These are phyloP conservation scores for Mesorhabditis sp. DNA, from an alignment of 2,888 invertebrate genomes.

Conservation along the genomic window DNA sequence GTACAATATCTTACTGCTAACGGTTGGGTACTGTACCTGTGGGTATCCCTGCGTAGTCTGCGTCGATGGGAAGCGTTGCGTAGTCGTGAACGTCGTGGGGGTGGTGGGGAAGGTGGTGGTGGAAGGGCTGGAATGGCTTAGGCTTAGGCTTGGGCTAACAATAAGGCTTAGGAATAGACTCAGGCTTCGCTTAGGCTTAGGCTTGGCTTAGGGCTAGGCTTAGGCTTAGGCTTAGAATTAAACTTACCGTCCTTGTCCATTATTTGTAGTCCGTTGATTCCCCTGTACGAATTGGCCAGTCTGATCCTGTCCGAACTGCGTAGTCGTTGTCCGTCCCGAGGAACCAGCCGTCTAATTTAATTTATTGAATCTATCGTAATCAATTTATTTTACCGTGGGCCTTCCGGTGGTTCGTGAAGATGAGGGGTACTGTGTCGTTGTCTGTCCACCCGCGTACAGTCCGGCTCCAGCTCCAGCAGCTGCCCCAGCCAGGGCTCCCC, in stretches of 20 bases:
- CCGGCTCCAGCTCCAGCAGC: slow-evolving; percentile 1
- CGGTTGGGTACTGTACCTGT: no score
- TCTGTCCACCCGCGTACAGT: neutral
- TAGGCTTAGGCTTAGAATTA: neutral
- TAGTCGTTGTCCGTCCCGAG: neutral
- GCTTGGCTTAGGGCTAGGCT: no score
- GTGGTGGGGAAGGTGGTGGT: neutral
- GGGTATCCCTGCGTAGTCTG: no score
- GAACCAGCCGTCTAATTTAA: neutral
- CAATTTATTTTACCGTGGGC: neutral
- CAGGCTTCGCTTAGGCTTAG: no score
- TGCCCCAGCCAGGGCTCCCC: neutral
- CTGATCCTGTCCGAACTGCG: neutral
- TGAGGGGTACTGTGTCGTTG: slow-evolving; percentile 1
- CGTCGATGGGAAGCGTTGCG: no score
- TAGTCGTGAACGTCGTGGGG: neutral
- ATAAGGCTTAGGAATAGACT: no score
- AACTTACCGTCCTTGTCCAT: neutral
- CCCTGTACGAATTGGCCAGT: neutral
- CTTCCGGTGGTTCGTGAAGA: neutral
- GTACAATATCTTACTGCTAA: no score
- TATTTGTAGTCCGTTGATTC: neutral
- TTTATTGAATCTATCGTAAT: no score
- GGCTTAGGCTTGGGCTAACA: neutral
- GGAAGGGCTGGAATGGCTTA: neutral